Evolutionary conservation across 2,888 invertebrate species (phyloP), one percentile per base, ranked within the genome.

Genomic region (Thysanoteuthis rhombus): DNA sequence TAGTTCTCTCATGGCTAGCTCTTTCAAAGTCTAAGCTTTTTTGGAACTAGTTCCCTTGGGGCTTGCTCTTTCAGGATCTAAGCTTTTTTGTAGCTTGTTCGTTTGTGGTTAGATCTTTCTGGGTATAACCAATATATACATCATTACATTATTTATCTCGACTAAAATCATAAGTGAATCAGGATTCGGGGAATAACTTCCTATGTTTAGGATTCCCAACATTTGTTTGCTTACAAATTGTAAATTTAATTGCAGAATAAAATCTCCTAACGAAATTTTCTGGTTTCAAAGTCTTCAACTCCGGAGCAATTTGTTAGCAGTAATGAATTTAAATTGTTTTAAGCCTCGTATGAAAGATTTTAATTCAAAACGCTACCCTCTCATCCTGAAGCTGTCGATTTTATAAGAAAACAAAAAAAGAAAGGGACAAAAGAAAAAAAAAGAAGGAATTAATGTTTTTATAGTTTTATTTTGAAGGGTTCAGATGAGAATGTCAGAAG

Each of bases 121-220:
- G n/a, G n/a, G n/a, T n/a, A n/a, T n/a, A n/a, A n/a, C n/a, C n/a
- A n/a, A n/a, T n/a, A n/a, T n/a, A n/a, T n/a, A n/a, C n/a, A n/a
- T n/a, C n/a, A n/a, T n/a, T 10, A 8, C 75, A 75, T 75, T n/a
- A 75, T 75, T 75, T 75, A 75, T 52, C 52, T 52, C 22, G 22
- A 75, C 75, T 75, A 75, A 75, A 75, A 75, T 75, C 75, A 75
- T n/a, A 75, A 75, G 75, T n/a, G 75, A 75, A 75, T 75, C 75
- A 75, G 32, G 75, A 16, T n/a, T 75, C 10, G n/a, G n/a, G 10
- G 19, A n/a, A 75, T 8, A 32, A 75, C 75, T 75, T 75, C 32
- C 32, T n/a, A 32, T n/a, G 32, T 75, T 75, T 75, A 8, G n/a
- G 75, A n/a, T 75, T n/a, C 75, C 0, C 32, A n/a, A n/a, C 75